Evolutionary conservation across 2,113 vertebrate species (phyloP), one percentile per base, ranked within the genome.

Genomic region (Calyptomena viridis): DNA sequence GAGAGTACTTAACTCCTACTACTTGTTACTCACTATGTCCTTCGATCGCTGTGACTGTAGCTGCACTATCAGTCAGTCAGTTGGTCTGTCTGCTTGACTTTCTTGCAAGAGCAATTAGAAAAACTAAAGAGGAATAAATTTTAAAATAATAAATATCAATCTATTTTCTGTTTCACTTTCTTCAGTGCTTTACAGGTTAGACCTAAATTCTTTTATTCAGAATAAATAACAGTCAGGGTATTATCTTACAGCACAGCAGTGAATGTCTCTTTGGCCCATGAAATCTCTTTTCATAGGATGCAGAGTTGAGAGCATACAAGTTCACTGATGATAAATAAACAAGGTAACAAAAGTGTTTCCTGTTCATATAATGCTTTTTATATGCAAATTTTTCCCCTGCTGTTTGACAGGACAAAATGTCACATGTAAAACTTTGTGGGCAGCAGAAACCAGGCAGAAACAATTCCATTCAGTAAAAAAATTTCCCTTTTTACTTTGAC

Each of bases 21-120:
- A 22, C 1, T 7, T 56, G 52, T 30, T 64, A 15, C 56, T 89
- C 1, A 0, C 33, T 39, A 22, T 17, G 82, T 39, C 37, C 55
- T 55, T 33, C 0, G 0, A 58, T 18, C 40, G 44, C 69, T 50
- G 28, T 0, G 0, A 80, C 52, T 49, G 46, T 63, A 59, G 28
- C 25, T 56, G 66, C 40, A 19, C 47, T 13, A 13, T 60, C 30
- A 37, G 49, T 28, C 72, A 37, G 49, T 28, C 72, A 56, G 49
- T 42, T 77, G 72, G 56, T 42, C 37, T 56, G 72, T 33, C 68
- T 90, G 59, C 49, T 20, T 49, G 24, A 74, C 40, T 58, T 76
- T n/a, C 50, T 80, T 52, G 39, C 47, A 83, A 64, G 28, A 76
- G 20, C 21, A 69, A 66, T 16, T 4, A 80, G 30, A 89, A 55